phyloP scores from a whole-genome alignment of 2,113 vertebrate genomes.

The Megaceryle torquata region DNA sequence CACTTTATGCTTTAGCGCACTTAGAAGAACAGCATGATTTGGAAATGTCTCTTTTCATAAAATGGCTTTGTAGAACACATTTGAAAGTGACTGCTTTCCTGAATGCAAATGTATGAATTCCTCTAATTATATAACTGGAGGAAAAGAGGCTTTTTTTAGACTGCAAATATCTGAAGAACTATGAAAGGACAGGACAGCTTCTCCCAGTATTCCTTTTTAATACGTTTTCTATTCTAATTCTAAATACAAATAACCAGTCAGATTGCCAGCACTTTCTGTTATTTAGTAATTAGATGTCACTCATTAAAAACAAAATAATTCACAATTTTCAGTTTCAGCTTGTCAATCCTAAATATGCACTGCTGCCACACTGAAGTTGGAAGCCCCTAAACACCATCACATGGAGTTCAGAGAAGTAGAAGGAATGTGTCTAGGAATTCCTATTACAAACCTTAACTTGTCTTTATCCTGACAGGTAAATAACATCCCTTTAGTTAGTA shows the following conservation, averaged over 20 bases:
- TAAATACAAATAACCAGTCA: not conserved
- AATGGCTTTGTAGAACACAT: slow-evolving; percentile 24
- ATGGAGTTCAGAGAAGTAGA: not conserved
- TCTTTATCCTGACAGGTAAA: slow-evolving; percentile 31
- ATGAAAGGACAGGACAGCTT: slow-evolving; percentile 13
- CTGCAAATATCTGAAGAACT: slow-evolving; percentile 10
- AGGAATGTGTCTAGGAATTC: not conserved
- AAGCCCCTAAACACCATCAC: not conserved
- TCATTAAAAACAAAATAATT: not conserved
- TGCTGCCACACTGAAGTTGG: not conserved
- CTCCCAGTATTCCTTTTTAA: not conserved
- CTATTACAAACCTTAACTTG: not conserved
- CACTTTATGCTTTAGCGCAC: slow-evolving; percentile 39
- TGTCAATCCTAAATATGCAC: not conserved
- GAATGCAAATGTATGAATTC: slow-evolving; percentile 50
- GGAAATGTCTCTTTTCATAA: slow-evolving; percentile 41
- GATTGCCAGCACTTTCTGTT: not conserved
- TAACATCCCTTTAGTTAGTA: not conserved
- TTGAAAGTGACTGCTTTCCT: slow-evolving; percentile 50
- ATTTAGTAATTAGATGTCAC: not conserved
- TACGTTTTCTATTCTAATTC: not conserved
- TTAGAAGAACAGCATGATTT: slow-evolving; percentile 62
- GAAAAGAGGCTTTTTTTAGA: slow-evolving; percentile 11
- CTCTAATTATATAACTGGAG: slow-evolving; percentile 46
- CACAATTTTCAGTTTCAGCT: not conserved